Evolutionary conservation across 2,113 vertebrate genomes (phyloP).

Genomic region (Neotragus pygmaeus): DNA sequence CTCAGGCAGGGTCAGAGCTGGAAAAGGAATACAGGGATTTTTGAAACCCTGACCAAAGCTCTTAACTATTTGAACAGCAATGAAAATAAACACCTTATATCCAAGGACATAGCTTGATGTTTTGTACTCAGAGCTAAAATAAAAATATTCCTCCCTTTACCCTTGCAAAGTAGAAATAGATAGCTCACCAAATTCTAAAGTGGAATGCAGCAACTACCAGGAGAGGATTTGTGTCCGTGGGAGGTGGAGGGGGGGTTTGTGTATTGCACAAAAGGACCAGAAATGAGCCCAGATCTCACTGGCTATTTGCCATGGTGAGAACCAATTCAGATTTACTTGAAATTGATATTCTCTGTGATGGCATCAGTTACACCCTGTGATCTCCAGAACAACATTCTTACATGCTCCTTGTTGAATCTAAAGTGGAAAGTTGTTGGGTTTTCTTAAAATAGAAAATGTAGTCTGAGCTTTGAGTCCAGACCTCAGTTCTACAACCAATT

Average conservation of each 20-base stretch:
- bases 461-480: neutral
- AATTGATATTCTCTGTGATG: neutral
- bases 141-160: constrained; percentile 34
- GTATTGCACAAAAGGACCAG: neutral
- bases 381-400: neutral
- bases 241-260: neutral
- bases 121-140: constrained; percentile 35
- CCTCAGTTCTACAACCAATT: neutral
- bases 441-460: neutral
- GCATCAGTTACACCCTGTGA: neutral
- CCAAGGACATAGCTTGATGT: constrained; percentile 30
- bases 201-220: neutral
- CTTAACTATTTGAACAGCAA: constrained; percentile 22
- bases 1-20: constrained; percentile 22
- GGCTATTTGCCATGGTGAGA: neutral
- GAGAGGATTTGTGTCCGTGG: neutral
- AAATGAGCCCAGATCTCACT: neutral
- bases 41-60: constrained; percentile 49
- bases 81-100: constrained; percentile 54
- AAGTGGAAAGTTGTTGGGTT: neutral
- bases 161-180: neutral
- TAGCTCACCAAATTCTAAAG: neutral
- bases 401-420: neutral
- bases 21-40: constrained; percentile 43
- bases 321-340: neutral